These are phyloP conservation scores for Progne subis DNA, from an alignment of 2,113 vertebrate genomes.

Conservation along the genomic window DNA sequence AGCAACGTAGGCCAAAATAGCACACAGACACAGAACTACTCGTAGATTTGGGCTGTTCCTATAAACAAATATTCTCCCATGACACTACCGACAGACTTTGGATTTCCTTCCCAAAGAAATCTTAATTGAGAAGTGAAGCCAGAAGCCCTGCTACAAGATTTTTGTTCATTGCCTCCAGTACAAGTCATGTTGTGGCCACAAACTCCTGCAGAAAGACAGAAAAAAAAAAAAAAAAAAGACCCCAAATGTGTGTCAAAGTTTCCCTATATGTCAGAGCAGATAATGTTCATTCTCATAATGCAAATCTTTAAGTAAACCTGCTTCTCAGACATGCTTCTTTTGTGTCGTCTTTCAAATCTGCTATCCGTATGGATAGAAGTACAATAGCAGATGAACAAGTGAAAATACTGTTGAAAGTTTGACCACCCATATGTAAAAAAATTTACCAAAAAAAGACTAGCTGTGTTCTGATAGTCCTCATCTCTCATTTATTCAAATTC, in stretches of 20 bases:
- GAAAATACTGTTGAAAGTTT: background rate
- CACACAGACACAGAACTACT: background rate
- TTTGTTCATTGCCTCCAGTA: background rate
- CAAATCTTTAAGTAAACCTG: background rate
- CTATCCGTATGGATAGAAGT: background rate
- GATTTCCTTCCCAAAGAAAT: background rate
- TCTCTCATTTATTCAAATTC: background rate
- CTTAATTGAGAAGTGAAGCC: background rate
- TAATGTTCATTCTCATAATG: background rate
- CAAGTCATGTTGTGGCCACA: background rate
- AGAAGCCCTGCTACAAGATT: background rate
- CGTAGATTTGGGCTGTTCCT: background rate
- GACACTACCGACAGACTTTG: background rate
- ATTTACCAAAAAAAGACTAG: background rate
- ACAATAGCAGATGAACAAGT: background rate
- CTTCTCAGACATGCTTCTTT: background rate
- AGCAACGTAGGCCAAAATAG: background rate
- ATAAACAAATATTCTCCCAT: background rate
- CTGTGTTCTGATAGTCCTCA: background rate
- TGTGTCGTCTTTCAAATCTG: background rate
- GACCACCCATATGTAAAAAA: background rate
- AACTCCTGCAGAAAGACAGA: background rate
- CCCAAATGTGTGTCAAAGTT: background rate
- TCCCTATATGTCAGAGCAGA: background rate
- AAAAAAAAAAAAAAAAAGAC: background rate